A percentile compares a stretch with the other conserved stretches of the same genome.
These are phyloP conservation scores for Sphaerophoria rueppellii DNA, from an alignment of 2,888 invertebrate genomes.

Conservation along the genomic window DNA sequence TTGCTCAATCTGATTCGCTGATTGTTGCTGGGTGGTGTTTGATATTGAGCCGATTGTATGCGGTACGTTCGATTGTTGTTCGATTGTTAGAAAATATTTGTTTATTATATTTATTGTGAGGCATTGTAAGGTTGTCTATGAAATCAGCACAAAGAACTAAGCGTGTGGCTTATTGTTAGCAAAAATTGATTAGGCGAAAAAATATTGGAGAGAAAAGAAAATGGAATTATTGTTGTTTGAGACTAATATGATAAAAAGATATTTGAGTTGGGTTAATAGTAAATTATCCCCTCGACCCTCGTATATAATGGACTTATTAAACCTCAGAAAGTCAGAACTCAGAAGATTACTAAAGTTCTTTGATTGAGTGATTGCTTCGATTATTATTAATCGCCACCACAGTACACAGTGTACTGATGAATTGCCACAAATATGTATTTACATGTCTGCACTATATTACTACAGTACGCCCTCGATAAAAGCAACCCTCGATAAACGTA, in stretches of 20 bases:
- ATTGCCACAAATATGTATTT: too few species aligned
- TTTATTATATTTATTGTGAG: constrained; percentile 65
- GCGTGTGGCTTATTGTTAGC: constrained; percentile 69
- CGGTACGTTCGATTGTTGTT: constrained; percentile 64
- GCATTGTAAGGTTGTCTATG: constrained; percentile 55
- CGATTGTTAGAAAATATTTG: constrained; percentile 70
- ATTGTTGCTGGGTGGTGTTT: constrained; percentile 22
- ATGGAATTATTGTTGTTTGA: constrained; percentile 40
- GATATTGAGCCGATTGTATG: constrained; percentile 71
- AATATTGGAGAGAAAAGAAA: constrained; percentile 57
- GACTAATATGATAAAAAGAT: constrained; percentile 56
- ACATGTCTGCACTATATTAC: too few species aligned
- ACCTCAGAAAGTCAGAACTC: background rate
- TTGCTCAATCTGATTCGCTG: constrained; percentile 51
- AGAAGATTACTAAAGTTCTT: background rate
- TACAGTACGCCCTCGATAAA: too few species aligned
- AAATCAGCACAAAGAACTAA: constrained; percentile 45
- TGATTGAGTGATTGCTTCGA: too few species aligned
- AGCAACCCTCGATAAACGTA: too few species aligned
- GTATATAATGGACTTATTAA: background rate
- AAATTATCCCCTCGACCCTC: background rate
- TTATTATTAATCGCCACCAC: too few species aligned
- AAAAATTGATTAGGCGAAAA: constrained; percentile 71
- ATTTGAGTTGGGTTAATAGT: constrained; percentile 34
- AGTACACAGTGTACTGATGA: too few species aligned